These are phyloP conservation scores for Eulemur mongoz DNA, from an alignment of 2,797 vertebrate species.

Conservation along the genomic window DNA sequence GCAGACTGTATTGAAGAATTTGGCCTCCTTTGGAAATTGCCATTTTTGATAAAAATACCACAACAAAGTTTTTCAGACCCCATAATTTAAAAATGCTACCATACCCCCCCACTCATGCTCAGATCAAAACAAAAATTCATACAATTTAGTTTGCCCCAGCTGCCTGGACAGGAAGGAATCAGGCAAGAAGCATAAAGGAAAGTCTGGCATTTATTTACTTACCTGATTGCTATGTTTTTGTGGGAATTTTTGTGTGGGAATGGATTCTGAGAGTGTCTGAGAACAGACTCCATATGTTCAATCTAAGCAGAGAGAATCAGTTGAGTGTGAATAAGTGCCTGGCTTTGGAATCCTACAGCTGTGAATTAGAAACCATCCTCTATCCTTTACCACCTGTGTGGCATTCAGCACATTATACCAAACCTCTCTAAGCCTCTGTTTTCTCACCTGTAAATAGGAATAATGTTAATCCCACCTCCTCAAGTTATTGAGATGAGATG, in stretches of 20 bases:
- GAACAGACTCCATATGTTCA: not conserved
- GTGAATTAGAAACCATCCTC: not conserved
- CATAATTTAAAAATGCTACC: slow-evolving; percentile 55
- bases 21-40: slow-evolving; percentile 60
- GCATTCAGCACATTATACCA: not conserved
- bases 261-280: slow-evolving; percentile 26
- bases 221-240: slow-evolving; percentile 44
- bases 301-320: not conserved
- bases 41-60: slow-evolving; percentile 71
- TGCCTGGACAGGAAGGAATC: slow-evolving; percentile 10
- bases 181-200: slow-evolving; percentile 37
- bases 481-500: not conserved
- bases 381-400: not conserved
- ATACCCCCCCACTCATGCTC: not conserved
- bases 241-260: slow-evolving; percentile 12
- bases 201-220: slow-evolving; percentile 52
- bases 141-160: not conserved
- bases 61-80: slow-evolving; percentile 40
- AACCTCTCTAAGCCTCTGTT: not conserved
- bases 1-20: slow-evolving; percentile 50
- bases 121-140: slow-evolving; percentile 66
- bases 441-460: not conserved
- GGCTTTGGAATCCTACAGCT: slow-evolving; percentile 14
- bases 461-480: not conserved
- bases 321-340: not conserved